Base-by-base conservation (phyloP, 2,113 vertebrate genomes). In the Enhydra lutris region DNA sequence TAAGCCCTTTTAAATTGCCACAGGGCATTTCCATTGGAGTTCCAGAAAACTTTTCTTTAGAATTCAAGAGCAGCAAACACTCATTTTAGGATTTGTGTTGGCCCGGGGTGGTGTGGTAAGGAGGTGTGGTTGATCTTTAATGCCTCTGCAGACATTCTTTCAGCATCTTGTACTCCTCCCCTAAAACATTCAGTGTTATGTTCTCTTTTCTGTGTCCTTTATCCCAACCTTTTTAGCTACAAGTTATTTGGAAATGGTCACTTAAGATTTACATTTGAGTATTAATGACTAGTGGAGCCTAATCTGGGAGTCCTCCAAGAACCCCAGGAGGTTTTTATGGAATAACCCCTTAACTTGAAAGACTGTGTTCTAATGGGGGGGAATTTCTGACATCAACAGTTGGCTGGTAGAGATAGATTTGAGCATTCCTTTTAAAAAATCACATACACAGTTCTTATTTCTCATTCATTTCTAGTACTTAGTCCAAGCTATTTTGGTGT, bases 251-350 rank as follows among this genome's bases (percentile, higher is more conserved):
- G 69, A 97, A 96, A 79, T 57, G 47, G 71, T 91, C 81, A 71
- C 76, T 87, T 93, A 89, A 93, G 89, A 86, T 97, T 94, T 93
- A 45, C 79, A 84, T n/a, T 89, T 85, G 42, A 92, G 24, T 95
- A 59, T 83, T 91, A 91, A 86, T 94, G 73, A 83, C 81, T 73
- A 93, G 90, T 76, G 31, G 67, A 92, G 63, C 71, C 87, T 96
- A 89, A 97, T 88, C 71, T 84, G 47, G 15, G 91, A 63, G 24
- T 86, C 61, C 42, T 94, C 78, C 67, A 96, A 94, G 79, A 93
- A 95, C 88, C 67, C 29, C 55, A 94, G 78, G 82, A 94, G 23
- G 7, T 73, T 90, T 95, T 91, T 73, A 45, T 76, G 82, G n/a
- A 96, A 65, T 81, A 80, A 85, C 31, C 57, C 13, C 42, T 92